These are phyloP conservation scores for Trichomalopsis sarcophagae DNA, from an alignment of 1,140 invertebrate species.

Conservation along the genomic window DNA sequence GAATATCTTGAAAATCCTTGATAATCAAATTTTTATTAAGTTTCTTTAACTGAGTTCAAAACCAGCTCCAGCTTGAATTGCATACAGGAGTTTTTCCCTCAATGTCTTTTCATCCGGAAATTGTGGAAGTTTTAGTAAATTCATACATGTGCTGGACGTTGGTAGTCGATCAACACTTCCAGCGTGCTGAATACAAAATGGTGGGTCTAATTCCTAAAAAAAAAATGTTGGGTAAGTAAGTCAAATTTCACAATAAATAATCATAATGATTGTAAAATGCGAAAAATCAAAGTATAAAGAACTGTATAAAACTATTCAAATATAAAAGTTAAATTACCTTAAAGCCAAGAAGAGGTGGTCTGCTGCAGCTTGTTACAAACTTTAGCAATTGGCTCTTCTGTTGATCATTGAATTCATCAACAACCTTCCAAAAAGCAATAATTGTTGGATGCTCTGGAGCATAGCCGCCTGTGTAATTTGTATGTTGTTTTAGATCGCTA, in stretches of 20 bases:
- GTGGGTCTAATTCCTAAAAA: constrained; percentile 90
- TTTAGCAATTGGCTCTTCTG: constrained; percentile 92
- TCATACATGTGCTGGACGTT: constrained; percentile 98
- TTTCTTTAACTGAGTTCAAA: constrained; percentile 92
- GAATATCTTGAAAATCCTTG: constrained; percentile 37
- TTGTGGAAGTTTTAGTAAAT: constrained; percentile 95
- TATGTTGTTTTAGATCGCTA: constrained; percentile 89
- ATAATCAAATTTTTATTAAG: background rate
- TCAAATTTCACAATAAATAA: background rate
- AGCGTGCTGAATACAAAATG: constrained; percentile 95
- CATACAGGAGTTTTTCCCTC: constrained; percentile 91
- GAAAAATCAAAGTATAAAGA: background rate
- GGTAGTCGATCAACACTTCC: constrained; percentile 92
- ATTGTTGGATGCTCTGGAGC: constrained; percentile 86
- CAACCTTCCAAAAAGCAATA: constrained; percentile 88
- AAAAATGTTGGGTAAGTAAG: background rate
- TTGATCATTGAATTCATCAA: constrained; percentile 88
- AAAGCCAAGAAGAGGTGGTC: constrained; percentile 97
- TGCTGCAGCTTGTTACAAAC: constrained; percentile 97
- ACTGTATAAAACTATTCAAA: background rate
- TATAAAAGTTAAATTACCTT: constrained; percentile 79
- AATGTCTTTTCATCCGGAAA: constrained; percentile 87
- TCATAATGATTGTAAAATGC: background rate
- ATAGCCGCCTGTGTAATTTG: constrained; percentile 91
- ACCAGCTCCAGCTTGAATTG: constrained; percentile 95